Evolutionary conservation across 2,888 invertebrate species (phyloP).

Genomic region (Hanleya hanleyi): DNA sequence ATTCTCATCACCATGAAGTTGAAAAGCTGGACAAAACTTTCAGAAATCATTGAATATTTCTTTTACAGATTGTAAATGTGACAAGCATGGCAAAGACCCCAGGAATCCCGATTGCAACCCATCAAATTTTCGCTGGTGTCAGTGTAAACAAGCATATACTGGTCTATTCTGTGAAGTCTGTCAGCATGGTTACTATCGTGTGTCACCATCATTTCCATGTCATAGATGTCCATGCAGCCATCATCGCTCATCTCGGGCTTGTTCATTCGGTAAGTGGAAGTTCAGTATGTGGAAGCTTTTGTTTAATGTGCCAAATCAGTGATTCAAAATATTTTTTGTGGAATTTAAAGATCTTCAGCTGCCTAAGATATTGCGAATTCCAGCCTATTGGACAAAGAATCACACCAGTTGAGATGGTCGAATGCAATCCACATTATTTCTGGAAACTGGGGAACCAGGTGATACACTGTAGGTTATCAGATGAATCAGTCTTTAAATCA

Average conservation of each 20-base stretch:
- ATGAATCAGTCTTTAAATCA: too few species aligned
- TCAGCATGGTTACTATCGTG: constrained; percentile 49
- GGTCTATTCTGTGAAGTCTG: constrained; percentile 63
- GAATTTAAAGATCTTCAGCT: background rate
- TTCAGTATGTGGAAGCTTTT: background rate
- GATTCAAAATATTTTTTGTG: background rate
- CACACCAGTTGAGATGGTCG: too few species aligned
- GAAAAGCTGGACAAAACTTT: too few species aligned
- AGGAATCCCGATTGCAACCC: background rate
- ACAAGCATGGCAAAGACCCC: background rate
- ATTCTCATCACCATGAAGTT: too few species aligned
- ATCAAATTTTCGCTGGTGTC: constrained; percentile 35
- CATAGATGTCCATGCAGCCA: constrained; percentile 56
- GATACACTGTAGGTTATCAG: too few species aligned
- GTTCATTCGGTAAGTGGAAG: constrained; percentile 53
- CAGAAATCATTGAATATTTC: too few species aligned
- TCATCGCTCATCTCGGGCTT: constrained; percentile 40
- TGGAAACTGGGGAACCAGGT: too few species aligned
- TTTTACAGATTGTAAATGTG: background rate
- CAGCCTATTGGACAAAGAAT: too few species aligned
- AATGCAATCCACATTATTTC: too few species aligned
- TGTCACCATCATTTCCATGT: constrained; percentile 48
- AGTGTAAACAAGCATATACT: constrained; percentile 47
- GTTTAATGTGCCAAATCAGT: background rate
- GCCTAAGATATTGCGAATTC: too few species aligned